A percentile compares a stretch with the other conserved stretches of the same genome.
Conservation (phyloP, 2,797 vertebrate genomes). For the Rhynchotus rufescens region DNA sequence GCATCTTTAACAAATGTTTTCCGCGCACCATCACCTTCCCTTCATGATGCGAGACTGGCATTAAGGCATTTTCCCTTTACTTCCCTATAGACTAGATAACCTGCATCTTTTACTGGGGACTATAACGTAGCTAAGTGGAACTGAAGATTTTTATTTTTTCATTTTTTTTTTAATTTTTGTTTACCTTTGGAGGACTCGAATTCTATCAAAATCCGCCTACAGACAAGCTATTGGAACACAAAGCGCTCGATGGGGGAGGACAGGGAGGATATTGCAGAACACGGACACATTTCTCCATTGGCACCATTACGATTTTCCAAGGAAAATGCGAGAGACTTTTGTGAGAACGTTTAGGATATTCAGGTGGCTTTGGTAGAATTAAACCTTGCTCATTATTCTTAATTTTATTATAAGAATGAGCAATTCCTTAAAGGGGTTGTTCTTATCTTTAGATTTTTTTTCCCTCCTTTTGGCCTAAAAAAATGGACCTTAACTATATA, state of each 20-base stretch:
- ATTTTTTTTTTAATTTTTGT: constrained; percentile 48
- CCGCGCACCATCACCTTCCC: constrained; percentile 50
- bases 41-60: constrained; percentile 35
- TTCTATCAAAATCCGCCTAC: neutral
- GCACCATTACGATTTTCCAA: constrained; percentile 49
- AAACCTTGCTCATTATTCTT: constrained; percentile 5
- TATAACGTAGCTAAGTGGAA: neutral
- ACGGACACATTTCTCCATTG: constrained; percentile 13
- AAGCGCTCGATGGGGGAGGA: neutral
- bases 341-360: neutral
- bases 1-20: constrained; percentile 41
- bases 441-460: neutral
- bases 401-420: neutral
- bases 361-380: constrained; percentile 38
- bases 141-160: neutral
- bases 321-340: constrained; percentile 11
- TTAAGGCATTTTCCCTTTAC: constrained; percentile 31
- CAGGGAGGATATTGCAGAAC: neutral
- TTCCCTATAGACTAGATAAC: neutral
- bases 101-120: neutral
- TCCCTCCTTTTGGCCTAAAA: neutral
- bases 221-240: neutral
- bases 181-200: constrained; percentile 26
- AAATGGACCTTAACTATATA: neutral
- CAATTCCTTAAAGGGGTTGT: neutral